Conservation (phyloP, 2,113 vertebrate species). For the Menura novaehollandiae region DNA sequence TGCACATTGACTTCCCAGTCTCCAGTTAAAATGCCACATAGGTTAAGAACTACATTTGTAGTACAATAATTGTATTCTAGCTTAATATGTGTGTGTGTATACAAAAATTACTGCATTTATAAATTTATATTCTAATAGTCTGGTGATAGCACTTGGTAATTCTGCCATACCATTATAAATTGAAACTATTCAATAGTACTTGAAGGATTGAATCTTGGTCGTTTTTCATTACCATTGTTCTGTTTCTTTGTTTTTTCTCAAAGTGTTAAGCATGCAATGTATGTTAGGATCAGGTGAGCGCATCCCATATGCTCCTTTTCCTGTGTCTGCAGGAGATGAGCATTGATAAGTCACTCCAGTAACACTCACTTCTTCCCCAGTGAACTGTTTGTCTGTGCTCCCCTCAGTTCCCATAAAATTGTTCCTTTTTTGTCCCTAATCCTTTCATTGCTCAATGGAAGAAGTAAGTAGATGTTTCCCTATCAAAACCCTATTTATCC, state of each 20-base stretch:
- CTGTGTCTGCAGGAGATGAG: slow-evolving; percentile 9
- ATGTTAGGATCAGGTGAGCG: slow-evolving; percentile 64
- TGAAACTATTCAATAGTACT: neutral
- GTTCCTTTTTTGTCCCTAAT: neutral
- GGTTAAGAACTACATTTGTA: neutral
- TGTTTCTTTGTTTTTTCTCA: neutral
- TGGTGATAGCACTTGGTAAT: neutral
- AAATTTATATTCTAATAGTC: neutral
- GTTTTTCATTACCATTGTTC: neutral
- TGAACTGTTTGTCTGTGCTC: neutral
- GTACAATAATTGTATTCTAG: neutral
- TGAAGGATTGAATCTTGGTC: neutral
- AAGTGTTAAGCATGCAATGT: slow-evolving; percentile 29
- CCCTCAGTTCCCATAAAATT: neutral
- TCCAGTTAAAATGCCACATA: neutral
- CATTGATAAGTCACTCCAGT: neutral
- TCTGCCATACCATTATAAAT: neutral
- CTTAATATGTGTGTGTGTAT: neutral
- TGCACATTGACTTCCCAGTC: neutral
- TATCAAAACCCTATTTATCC: neutral
- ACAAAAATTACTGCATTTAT: neutral
- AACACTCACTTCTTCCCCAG: neutral
- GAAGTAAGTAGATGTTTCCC: neutral
- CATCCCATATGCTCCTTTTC: neutral
- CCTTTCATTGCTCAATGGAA: neutral